These are phyloP conservation scores for Argya squamiceps DNA, from an alignment of 2,797 vertebrate genomes.

Conservation along the genomic window DNA sequence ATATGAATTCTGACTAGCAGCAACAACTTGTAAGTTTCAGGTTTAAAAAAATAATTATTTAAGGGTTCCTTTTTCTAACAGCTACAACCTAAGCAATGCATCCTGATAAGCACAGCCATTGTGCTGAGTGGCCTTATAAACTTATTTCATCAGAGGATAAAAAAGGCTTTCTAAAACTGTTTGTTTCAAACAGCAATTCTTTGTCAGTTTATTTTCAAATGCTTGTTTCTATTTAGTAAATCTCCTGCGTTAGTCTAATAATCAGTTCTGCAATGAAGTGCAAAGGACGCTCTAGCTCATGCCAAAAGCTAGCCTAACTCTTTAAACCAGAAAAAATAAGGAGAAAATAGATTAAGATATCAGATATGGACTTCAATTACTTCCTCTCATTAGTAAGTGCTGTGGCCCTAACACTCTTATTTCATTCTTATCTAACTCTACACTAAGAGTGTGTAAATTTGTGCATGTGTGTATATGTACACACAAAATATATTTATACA, in stretches of 20 bases:
- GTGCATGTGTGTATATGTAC: accelerated
- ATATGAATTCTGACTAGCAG: background rate
- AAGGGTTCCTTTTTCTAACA: background rate
- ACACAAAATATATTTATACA: background rate
- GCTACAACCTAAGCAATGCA: background rate
- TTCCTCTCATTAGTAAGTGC: background rate
- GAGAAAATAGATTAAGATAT: background rate
- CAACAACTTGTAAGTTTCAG: background rate
- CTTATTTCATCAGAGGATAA: background rate
- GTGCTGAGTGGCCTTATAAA: background rate
- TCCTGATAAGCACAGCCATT: background rate
- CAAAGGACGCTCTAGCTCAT: background rate
- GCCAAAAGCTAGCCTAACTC: background rate
- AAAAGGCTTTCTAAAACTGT: background rate
- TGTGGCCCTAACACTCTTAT: background rate
- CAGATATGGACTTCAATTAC: background rate
- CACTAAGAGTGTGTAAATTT: background rate
- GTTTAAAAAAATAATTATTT: background rate
- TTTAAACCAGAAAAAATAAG: background rate
- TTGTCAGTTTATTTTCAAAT: background rate
- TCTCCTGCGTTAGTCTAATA: background rate
- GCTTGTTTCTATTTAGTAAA: background rate
- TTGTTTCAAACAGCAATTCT: background rate
- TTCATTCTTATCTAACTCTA: background rate
- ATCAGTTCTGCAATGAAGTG: background rate